Percentiles rank a stretch among this genome's conserved stretches.
Evolutionary conservation across 1,140 invertebrate species (phyloP).

Genomic region (Zaprionus davidi): DNA sequence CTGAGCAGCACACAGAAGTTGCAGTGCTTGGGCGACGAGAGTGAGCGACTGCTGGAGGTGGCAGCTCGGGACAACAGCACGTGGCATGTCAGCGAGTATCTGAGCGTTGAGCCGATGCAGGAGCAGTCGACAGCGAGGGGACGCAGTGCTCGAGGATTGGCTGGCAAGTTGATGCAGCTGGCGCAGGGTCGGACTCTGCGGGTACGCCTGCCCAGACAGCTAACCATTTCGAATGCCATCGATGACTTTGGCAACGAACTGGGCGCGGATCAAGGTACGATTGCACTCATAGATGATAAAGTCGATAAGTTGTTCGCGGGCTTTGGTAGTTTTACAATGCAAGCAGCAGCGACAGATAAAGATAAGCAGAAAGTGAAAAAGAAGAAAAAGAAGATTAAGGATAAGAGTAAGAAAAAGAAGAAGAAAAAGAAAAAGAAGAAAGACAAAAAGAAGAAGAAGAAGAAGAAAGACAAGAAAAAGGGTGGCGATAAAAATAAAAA

Average conservation of each 20-base stretch:
- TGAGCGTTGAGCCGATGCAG: slow-evolving; percentile 85
- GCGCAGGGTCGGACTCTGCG: slow-evolving; percentile 63
- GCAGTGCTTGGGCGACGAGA: slow-evolving; percentile 86
- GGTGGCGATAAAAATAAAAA: slow-evolving; percentile 51
- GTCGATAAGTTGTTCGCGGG: slow-evolving; percentile 63
- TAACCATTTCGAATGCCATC: slow-evolving; percentile 70
- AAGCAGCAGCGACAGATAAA: slow-evolving; percentile 36
- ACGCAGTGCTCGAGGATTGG: slow-evolving; percentile 22
- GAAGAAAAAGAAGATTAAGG: slow-evolving; percentile 44
- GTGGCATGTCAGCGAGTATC: slow-evolving; percentile 86
- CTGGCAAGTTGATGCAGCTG: slow-evolving; percentile 60
- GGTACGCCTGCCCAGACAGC: slow-evolving; percentile 55
- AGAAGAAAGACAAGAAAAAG: slow-evolving; percentile 50
- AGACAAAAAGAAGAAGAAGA: slow-evolving; percentile 46
- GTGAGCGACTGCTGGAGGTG: slow-evolving; percentile 85
- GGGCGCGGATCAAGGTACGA: slow-evolving; percentile 77
- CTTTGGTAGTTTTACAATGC: slow-evolving; percentile 65
- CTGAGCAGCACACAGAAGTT: slow-evolving; percentile 74
- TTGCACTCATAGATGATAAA: slow-evolving; percentile 79
- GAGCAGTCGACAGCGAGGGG: slow-evolving; percentile 54
- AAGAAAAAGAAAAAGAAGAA: slow-evolving; percentile 52
- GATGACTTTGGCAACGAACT: slow-evolving; percentile 63
- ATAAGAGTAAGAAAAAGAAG: slow-evolving; percentile 57
- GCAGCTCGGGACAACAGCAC: slow-evolving; percentile 86
- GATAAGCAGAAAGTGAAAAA: slow-evolving; percentile 54